These are phyloP conservation scores for Otocyon megalotis DNA, from an alignment of 2,113 vertebrate genomes.

Conservation along the genomic window DNA sequence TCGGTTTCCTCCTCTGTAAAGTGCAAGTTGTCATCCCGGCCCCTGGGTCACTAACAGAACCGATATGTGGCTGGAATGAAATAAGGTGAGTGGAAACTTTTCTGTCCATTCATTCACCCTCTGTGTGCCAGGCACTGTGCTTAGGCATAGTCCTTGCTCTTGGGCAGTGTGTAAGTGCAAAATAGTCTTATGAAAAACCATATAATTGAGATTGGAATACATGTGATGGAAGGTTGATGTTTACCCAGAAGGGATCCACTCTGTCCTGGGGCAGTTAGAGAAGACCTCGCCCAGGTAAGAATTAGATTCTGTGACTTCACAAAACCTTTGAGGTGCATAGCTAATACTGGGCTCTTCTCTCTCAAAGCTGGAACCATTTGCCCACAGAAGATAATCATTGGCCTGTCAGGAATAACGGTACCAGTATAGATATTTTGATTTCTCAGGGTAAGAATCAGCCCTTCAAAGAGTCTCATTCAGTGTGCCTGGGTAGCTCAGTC, in stretches of 20 bases:
- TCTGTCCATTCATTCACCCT: not conserved
- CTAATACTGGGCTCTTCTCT: not conserved
- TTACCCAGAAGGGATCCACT: not conserved
- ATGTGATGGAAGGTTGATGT: not conserved
- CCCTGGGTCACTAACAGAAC: not conserved
- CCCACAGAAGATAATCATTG: not conserved
- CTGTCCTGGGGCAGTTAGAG: not conserved
- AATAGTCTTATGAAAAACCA: not conserved
- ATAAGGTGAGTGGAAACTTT: not conserved
- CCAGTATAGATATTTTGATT: not conserved
- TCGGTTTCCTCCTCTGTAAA: not conserved
- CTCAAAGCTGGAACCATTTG: not conserved
- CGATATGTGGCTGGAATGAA: not conserved
- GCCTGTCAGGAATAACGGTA: not conserved
- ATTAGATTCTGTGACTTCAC: not conserved
- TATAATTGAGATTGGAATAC: not conserved
- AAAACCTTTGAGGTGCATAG: not conserved
- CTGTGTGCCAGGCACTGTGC: not conserved
- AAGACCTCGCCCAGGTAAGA: not conserved
- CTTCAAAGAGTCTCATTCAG: not conserved
- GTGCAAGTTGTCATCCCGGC: not conserved
- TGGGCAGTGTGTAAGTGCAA: not conserved
- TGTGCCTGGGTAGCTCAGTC: no score
- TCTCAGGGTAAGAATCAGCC: slow-evolving; percentile 7
- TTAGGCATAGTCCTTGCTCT: not conserved